Evolutionary conservation across 2,797 vertebrate genomes (phyloP).

Genomic region (Catostomus latipinnis): DNA sequence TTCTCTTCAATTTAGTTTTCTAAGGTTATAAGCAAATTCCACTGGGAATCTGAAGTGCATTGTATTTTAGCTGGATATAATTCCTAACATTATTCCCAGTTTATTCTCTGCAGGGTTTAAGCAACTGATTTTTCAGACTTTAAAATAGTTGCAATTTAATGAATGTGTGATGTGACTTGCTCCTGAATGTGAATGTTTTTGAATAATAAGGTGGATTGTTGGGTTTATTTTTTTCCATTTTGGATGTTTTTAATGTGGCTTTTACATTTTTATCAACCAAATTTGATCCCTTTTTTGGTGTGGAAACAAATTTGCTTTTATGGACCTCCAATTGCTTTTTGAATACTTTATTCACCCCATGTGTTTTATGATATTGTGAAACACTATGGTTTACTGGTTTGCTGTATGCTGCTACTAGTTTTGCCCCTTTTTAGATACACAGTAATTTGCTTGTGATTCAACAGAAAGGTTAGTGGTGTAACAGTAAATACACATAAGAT

Average conservation of each 20-base stretch:
- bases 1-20: background rate
- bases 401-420: slow-evolving; percentile 22
- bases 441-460: background rate
- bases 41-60: background rate
- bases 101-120: slow-evolving; percentile 19
- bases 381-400: background rate
- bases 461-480: slow-evolving; percentile 1
- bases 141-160: background rate
- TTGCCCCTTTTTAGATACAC: background rate
- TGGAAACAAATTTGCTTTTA: too few relatives aligned
- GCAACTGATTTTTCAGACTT: background rate
- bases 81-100: slow-evolving; percentile 12
- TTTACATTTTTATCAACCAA: background rate
- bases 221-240: background rate
- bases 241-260: background rate
- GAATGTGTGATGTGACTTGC: background rate
- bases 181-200: background rate
- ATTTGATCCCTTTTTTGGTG: background rate
- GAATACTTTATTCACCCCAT: background rate
- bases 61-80: background rate
- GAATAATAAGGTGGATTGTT: too few relatives aligned
- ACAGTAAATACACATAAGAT: slow-evolving; percentile 6
- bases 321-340: background rate
- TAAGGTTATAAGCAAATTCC: slow-evolving; percentile 18
- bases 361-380: slow-evolving; percentile 5